Conservation (phyloP, 2,113 vertebrate genomes). For the Neogobius melanostomus region DNA sequence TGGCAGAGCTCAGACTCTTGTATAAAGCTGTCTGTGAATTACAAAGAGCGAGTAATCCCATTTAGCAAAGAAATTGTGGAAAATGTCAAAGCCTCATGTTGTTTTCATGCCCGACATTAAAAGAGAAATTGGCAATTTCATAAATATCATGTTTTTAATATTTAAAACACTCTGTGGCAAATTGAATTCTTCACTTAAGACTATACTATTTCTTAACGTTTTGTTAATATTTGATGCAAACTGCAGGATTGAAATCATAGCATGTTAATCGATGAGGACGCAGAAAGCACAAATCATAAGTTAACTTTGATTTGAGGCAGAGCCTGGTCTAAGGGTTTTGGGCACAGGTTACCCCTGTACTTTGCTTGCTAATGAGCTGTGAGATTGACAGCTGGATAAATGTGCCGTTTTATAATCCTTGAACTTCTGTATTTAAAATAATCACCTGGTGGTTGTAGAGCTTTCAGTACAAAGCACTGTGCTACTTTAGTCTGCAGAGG, state of each 20-base stretch:
- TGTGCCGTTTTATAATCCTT: constrained; percentile 73
- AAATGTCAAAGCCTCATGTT: constrained; percentile 5
- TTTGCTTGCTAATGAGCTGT: constrained; percentile 71
- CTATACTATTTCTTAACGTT: neutral
- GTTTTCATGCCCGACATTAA: constrained; percentile 18
- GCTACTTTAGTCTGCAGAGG: neutral
- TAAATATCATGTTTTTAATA: neutral
- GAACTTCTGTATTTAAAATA: constrained; percentile 76
- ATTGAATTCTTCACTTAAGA: constrained; percentile 18
- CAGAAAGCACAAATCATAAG: neutral
- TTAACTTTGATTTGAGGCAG: neutral
- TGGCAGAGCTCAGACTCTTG: neutral
- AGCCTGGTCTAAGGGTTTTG: neutral
- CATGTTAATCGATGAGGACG: constrained; percentile 17
- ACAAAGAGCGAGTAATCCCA: constrained; percentile 15
- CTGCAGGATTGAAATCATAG: constrained; percentile 5
- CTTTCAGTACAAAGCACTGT: constrained; percentile 26
- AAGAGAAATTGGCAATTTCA: constrained; percentile 22
- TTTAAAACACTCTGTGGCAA: constrained; percentile 3
- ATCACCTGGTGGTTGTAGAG: constrained; percentile 65
- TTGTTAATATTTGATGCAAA: neutral
- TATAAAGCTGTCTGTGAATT: neutral
- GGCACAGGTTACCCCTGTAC: constrained; percentile 32
- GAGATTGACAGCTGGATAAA: constrained; percentile 79
- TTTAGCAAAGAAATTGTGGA: constrained; percentile 4